phyloP scores from a whole-genome alignment of 2,888 invertebrate species.

The Agonopterix heracliana region DNA sequence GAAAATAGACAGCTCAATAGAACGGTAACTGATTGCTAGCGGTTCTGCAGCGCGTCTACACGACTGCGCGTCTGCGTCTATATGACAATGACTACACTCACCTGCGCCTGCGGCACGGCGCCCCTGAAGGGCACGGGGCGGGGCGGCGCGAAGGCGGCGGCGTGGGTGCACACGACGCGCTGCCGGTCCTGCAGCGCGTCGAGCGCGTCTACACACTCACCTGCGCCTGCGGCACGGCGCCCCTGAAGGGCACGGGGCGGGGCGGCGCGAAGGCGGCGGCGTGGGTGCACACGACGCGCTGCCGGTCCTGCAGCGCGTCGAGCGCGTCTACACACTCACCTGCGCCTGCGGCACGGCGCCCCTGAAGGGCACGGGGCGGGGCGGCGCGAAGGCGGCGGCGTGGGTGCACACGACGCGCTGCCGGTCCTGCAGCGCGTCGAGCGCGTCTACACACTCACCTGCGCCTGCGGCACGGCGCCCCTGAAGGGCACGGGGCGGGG shows the following conservation, averaged over 20 bases:
- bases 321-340: neutral
- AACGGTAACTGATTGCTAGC: too few relatives aligned
- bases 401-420: conserved; percentile 91
- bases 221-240: too few relatives aligned
- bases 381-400: conserved; percentile 79
- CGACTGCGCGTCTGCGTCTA: too few relatives aligned
- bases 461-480: too few relatives aligned
- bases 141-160: conserved; percentile 77
- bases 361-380: conserved; percentile 37
- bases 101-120: conserved; percentile 20
- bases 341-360: conserved; percentile 21
- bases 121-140: conserved; percentile 35
- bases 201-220: conserved; percentile 82
- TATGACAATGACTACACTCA: too few relatives aligned
- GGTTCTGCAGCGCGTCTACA: too few relatives aligned
- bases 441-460: conserved; percentile 79
- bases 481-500: too few relatives aligned
- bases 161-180: conserved; percentile 90
- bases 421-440: conserved; percentile 91
- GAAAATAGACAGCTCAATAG: too few relatives aligned
- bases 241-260: too few relatives aligned
- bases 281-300: too few relatives aligned
- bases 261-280: too few relatives aligned
- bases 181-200: conserved; percentile 93
- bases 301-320: too few relatives aligned